Conservation (phyloP, 2,888 invertebrate species). For the Spilarctia lutea region DNA sequence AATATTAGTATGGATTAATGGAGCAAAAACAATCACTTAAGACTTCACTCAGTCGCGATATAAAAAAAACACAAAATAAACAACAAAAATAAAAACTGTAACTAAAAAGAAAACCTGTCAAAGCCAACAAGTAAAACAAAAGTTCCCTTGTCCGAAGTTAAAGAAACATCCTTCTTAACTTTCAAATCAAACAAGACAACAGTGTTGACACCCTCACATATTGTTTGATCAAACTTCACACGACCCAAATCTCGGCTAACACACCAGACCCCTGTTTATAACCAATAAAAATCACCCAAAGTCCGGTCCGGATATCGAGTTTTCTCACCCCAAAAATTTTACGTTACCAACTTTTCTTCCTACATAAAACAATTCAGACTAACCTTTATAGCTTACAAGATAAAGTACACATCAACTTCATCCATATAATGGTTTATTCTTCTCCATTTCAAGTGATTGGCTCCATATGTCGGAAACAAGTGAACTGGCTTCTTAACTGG, state of each 20-base stretch:
- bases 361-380: constrained; percentile 36
- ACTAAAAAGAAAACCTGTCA: constrained; percentile 17
- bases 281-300: constrained; percentile 82
- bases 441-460: constrained; percentile 74
- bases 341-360: constrained; percentile 50
- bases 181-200: constrained; percentile 62
- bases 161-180: constrained; percentile 56
- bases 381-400: constrained; percentile 20
- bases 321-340: constrained; percentile 79
- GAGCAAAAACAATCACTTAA: too few relatives aligned
- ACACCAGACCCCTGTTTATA: constrained; percentile 74
- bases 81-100: neutral
- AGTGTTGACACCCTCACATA: constrained; percentile 59
- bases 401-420: constrained; percentile 42
- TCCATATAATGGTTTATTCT: constrained; percentile 45
- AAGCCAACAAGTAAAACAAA: constrained; percentile 20
- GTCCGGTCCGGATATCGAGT: constrained; percentile 81
- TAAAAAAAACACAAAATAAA: neutral
- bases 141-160: constrained; percentile 32
- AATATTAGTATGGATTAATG: too few relatives aligned
- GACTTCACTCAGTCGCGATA: neutral
- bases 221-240: constrained; percentile 76
- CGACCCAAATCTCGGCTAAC: constrained; percentile 72
- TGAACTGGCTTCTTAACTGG: constrained; percentile 82
- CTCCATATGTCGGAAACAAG: constrained; percentile 83